Percentiles rank a stretch among this genome's conserved stretches.
These are phyloP conservation scores for Fulica atra DNA, from an alignment of 2,113 vertebrate species.

Conservation along the genomic window DNA sequence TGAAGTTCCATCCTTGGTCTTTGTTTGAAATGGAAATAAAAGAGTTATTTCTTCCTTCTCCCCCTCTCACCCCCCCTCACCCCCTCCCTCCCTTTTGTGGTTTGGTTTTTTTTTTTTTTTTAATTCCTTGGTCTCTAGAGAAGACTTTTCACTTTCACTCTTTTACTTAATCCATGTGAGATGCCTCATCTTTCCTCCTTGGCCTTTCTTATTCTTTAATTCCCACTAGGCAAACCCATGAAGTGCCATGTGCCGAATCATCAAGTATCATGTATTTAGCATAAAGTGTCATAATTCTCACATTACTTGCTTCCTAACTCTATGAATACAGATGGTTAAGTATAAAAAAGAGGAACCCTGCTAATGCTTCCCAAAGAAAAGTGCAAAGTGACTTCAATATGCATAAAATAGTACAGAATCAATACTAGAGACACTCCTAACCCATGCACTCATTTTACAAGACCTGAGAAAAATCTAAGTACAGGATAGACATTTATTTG, in stretches of 20 bases:
- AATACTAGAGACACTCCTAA: background rate
- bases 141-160: background rate
- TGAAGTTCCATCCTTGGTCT: background rate
- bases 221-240: background rate
- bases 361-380: constrained; percentile 21
- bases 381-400: background rate
- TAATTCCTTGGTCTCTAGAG: background rate
- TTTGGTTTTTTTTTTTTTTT: background rate
- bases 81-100: no score
- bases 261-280: constrained; percentile 39
- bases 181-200: background rate
- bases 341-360: constrained; percentile 24
- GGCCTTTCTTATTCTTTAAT: background rate
- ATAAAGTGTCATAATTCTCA: constrained; percentile 56
- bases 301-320: constrained; percentile 19
- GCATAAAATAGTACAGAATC: background rate
- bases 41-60: background rate
- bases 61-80: background rate
- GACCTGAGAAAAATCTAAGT: background rate
- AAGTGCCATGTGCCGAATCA: constrained; percentile 7
- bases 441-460: background rate
- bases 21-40: background rate
- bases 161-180: background rate
- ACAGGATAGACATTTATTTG: background rate
- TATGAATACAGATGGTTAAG: constrained; percentile 46